A percentile compares a stretch with the other conserved stretches of the same genome.
phyloP scores from a whole-genome alignment of 2,888 invertebrate genomes.

The Rhimphoctona megacephalus region DNA sequence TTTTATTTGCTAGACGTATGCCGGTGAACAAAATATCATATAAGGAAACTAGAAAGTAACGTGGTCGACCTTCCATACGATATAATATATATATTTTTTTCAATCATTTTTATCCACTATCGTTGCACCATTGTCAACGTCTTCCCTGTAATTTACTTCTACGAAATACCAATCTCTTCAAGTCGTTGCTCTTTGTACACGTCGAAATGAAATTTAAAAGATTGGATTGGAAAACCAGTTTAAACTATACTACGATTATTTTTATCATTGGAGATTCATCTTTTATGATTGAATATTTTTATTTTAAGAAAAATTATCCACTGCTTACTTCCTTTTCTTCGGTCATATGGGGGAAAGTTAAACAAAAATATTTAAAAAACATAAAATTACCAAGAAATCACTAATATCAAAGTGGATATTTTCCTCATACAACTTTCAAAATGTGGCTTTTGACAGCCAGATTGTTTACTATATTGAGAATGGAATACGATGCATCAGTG shows the following conservation, averaged over 20 bases:
- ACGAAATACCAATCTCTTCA: slow-evolving; percentile 46
- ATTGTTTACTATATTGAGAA: no score
- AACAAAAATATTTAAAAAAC: not conserved
- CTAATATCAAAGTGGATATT: no score
- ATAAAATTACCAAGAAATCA: not conserved
- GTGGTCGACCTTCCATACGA: slow-evolving; percentile 69
- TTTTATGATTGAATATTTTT: slow-evolving; percentile 28
- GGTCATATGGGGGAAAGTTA: not conserved
- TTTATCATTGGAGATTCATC: slow-evolving; percentile 40
- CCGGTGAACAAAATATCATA: slow-evolving; percentile 58
- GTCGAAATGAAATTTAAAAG: slow-evolving; percentile 27
- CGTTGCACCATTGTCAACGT: slow-evolving; percentile 59
- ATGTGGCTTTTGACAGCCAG: no score
- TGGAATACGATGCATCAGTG: no score
- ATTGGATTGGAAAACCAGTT: slow-evolving; percentile 23
- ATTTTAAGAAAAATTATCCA: not conserved
- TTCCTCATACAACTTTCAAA: no score
- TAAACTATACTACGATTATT: not conserved
- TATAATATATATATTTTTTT: slow-evolving; percentile 44
- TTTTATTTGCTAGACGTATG: slow-evolving; percentile 12
- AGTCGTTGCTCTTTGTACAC: slow-evolving; percentile 17
- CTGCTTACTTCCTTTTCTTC: not conserved
- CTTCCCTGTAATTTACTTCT: slow-evolving; percentile 54
- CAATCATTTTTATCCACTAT: slow-evolving; percentile 10
- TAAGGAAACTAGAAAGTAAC: slow-evolving; percentile 73